phyloP scores from a whole-genome alignment of 2,797 vertebrate species.

The Myoxocephalus aenaeus region DNA sequence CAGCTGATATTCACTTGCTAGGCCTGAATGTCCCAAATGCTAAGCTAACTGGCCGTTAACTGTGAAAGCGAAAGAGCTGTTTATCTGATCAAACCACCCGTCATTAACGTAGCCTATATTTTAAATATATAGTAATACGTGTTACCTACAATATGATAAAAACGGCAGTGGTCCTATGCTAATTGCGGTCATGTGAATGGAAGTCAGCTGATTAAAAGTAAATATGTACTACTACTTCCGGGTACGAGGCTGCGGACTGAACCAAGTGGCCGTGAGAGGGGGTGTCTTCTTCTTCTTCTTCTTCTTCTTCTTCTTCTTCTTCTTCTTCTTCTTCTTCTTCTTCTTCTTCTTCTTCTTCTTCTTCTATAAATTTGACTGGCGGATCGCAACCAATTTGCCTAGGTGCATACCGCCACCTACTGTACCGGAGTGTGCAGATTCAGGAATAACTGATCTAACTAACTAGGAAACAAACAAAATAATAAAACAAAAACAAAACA shows the following conservation, averaged over 20 bases:
- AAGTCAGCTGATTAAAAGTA: slow-evolving; percentile 67
- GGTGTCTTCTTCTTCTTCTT: too few species aligned
- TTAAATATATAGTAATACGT: fast-evolving
- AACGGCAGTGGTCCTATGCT: background rate
- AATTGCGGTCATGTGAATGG: slow-evolving; percentile 44
- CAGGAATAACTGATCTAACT: too few species aligned
- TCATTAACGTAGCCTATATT: fast-evolving
- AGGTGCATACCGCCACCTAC: too few species aligned
- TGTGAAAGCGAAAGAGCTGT: background rate
- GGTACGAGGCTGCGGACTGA: slow-evolving; percentile 55
- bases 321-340: too few species aligned
- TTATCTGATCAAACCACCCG: background rate
- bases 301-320: too few species aligned
- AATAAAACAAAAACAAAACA: too few species aligned
- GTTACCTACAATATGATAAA: fast-evolving
- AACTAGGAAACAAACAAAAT: too few species aligned
- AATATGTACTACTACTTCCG: slow-evolving; percentile 71
- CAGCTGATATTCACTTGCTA: slow-evolving; percentile 12
- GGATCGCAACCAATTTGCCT: too few species aligned
- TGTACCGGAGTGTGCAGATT: too few species aligned
- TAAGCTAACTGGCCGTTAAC: background rate
- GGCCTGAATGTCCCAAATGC: background rate
- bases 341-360: too few species aligned
- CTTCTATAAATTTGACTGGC: too few species aligned
- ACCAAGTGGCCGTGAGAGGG: slow-evolving; percentile 49